Conservation (phyloP, 2,113 vertebrate genomes). For the Sorex araneus region DNA sequence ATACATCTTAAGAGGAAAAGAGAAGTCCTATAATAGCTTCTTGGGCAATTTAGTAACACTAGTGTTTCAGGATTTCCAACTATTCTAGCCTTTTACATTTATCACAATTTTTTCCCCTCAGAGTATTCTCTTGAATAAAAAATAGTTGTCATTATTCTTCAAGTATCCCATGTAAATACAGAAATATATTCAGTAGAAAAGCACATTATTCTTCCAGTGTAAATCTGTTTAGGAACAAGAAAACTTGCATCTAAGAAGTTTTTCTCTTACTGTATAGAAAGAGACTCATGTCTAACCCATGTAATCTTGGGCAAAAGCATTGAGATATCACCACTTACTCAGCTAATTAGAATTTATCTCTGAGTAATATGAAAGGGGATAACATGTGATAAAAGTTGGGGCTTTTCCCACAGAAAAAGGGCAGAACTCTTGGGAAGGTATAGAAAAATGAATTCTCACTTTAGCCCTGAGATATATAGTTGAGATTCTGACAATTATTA, state of each 20-base stretch:
- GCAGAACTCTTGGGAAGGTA: background rate
- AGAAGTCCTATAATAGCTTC: too few relatives aligned
- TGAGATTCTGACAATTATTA: conserved; percentile 55
- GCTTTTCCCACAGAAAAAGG: background rate
- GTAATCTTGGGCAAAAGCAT: background rate
- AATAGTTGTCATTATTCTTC: background rate
- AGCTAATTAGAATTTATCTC: conserved; percentile 11
- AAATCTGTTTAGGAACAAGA: conserved; percentile 10
- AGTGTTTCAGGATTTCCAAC: background rate
- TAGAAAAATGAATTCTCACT: conserved; percentile 74
- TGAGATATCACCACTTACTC: background rate
- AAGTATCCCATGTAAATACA: background rate
- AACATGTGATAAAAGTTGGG: background rate
- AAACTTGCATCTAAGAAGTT: background rate
- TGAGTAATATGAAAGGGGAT: background rate
- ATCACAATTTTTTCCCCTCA: background rate
- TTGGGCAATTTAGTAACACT: too few relatives aligned
- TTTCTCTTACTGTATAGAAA: background rate
- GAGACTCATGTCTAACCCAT: background rate
- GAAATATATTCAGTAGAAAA: conserved; percentile 7
- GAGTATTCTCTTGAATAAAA: background rate
- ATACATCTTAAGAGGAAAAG: too few relatives aligned
- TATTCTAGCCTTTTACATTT: background rate
- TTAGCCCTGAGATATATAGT: conserved; percentile 73
- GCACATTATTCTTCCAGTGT: background rate